Base-by-base conservation (phyloP, 1,140 invertebrate genomes). In the Heliconius himera region DNA sequence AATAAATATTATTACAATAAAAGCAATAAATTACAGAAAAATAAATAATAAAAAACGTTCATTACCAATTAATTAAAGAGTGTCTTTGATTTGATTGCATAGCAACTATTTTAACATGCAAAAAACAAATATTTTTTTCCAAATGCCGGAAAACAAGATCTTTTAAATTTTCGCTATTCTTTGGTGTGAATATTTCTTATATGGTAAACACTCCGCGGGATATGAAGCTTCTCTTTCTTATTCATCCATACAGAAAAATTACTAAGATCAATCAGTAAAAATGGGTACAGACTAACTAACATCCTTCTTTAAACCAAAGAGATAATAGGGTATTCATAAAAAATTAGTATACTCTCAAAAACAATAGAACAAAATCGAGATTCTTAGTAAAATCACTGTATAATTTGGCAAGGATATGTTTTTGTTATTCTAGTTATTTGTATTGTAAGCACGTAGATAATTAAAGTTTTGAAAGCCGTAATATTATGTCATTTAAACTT, bases 271-370 rank as follows among this genome's bases (percentile, higher is more conserved):
- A 22, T 66, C 26, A 66, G 1, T 29, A 66, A 66, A 66, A 66
- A 29, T 66, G 22, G n/a, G 26, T 26, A 66, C 0, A 66, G 26
- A 66, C 29, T 66, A 66, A 66, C 29, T 66, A 13, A 29, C 60
- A 33, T 22, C 38, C 36, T 46, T 13, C 22, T 66, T 66, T 66
- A 11, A n/a, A 11, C 8, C 8, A 66, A 73, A 13, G 49, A 73
- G 33, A 73, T 11, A 46, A 73, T 73, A 38, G 71, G 71, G 71
- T 73, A 73, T 73, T 73, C 71, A 72, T 73, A 22, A 46, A 73
- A 66, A 66, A 22, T 13, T 3, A 5, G 60, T 66, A 66, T 66
- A 66, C 26, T 66, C 22, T 26, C 9, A 66, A 66, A 66, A 16
- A 66, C 60, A 66, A 66, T 66, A 66, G 60, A 66, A 66, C 26